phyloP scores from a whole-genome alignment of 2,113 vertebrate genomes.

The Sardina pilchardus region DNA sequence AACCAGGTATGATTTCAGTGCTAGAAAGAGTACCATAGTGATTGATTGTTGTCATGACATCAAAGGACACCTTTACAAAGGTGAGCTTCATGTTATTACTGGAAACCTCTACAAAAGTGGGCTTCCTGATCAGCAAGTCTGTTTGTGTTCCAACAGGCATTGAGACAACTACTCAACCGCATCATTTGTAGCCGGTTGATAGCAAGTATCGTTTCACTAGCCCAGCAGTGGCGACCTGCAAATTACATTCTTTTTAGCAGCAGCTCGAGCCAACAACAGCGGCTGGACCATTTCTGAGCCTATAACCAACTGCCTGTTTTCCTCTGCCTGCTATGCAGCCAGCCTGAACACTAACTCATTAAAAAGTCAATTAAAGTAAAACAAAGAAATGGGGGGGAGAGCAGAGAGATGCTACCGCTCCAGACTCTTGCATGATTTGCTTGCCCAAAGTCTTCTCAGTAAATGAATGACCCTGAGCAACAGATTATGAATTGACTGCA shows the following conservation, averaged over 20 bases:
- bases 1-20: not conserved
- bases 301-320: not conserved
- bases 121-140: not conserved
- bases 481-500: slow-evolving; percentile 26
- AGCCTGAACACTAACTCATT: slow-evolving; percentile 65
- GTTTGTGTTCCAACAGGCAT: not conserved
- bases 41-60: not conserved
- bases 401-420: slow-evolving; percentile 40
- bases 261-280: not conserved
- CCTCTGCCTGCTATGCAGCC: slow-evolving; percentile 54
- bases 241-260: not conserved
- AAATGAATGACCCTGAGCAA: slow-evolving; percentile 46
- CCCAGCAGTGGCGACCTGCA: not conserved
- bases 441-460: slow-evolving; percentile 38
- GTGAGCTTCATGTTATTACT: too few species aligned
- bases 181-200: not conserved
- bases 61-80: not conserved
- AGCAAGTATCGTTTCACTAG: not conserved
- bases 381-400: slow-evolving; percentile 51
- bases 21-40: not conserved
- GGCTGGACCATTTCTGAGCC: not conserved
- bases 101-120: not conserved
- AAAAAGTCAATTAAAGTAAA: slow-evolving; percentile 75
- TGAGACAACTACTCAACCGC: not conserved
- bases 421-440: slow-evolving; percentile 51